Evolutionary conservation across 1,140 invertebrate genomes (phyloP).

Genomic region (Drosophila arizonae): DNA sequence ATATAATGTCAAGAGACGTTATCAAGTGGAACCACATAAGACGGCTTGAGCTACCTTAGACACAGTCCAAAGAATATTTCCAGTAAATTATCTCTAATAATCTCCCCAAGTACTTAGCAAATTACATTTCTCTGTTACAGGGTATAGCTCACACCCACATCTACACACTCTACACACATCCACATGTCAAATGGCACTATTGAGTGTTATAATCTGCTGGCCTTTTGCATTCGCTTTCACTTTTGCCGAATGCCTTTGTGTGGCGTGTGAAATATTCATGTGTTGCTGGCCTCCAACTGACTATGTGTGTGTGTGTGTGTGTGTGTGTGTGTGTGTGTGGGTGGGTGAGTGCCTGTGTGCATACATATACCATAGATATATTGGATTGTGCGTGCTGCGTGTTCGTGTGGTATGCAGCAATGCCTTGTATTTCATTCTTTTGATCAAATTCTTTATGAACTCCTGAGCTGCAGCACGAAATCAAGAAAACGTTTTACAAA

Average conservation of each 20-base stretch:
- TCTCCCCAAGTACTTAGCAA: no score
- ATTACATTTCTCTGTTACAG: constrained; percentile 2
- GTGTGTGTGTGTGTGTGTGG: neutral
- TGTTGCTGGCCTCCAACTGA: constrained; percentile 11
- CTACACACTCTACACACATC: neutral
- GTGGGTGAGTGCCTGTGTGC: neutral
- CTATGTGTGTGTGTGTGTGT: constrained; percentile 5
- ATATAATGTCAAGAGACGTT: no score
- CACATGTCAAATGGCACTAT: constrained; percentile 45
- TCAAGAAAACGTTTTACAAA: neutral
- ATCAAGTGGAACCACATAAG: no score
- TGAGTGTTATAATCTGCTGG: constrained; percentile 70
- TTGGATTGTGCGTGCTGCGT: neutral
- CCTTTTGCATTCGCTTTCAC: constrained; percentile 69
- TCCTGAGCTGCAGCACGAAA: neutral
- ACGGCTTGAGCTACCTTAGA: no score
- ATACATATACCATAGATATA: no score
- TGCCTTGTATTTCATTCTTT: neutral
- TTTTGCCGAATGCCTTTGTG: constrained; percentile 45
- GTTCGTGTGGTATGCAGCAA: constrained; percentile 4
- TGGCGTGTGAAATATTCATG: constrained; percentile 69
- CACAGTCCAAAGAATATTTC: no score
- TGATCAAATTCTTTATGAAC: neutral
- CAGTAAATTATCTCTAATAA: no score
- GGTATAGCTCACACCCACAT: neutral